phyloP scores from a whole-genome alignment of 2,888 invertebrate species.

The Phanerotoma sp. region DNA sequence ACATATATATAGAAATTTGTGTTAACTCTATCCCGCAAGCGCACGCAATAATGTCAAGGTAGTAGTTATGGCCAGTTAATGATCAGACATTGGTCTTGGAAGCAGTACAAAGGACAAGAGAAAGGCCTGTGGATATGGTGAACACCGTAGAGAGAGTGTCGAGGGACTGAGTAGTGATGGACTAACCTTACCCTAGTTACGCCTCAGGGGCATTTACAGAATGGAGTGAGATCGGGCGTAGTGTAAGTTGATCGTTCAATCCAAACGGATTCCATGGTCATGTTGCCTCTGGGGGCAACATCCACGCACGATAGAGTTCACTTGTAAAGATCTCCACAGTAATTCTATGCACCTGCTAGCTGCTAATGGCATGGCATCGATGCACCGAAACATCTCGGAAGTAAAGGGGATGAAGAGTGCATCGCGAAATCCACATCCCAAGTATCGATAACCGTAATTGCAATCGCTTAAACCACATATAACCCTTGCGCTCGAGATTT shows the following conservation, averaged over 20 bases:
- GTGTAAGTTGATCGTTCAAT: too few species aligned
- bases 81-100: conserved; percentile 3
- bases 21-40: neutral
- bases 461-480: conserved; percentile 33
- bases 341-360: too few species aligned
- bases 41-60: conserved; percentile 1
- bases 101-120: neutral
- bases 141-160: neutral
- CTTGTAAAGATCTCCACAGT: too few species aligned
- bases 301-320: neutral
- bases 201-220: neutral
- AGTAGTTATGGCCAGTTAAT: conserved; percentile 11
- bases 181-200: too few species aligned
- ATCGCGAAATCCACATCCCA: conserved; percentile 32
- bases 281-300: neutral
- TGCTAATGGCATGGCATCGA: too few species aligned
- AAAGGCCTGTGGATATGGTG: conserved; percentile 1
- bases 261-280: conserved; percentile 1
- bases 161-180: too few species aligned
- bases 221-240: neutral
- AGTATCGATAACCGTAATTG: conserved; percentile 45
- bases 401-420: conserved; percentile 23
- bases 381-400: neutral
- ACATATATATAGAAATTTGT: too few species aligned
- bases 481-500: conserved; percentile 26